A percentile compares a stretch with the other conserved stretches of the same genome.
phyloP scores from a whole-genome alignment of 2,888 invertebrate genomes.

The Eueremaeus valkanovi region DNA sequence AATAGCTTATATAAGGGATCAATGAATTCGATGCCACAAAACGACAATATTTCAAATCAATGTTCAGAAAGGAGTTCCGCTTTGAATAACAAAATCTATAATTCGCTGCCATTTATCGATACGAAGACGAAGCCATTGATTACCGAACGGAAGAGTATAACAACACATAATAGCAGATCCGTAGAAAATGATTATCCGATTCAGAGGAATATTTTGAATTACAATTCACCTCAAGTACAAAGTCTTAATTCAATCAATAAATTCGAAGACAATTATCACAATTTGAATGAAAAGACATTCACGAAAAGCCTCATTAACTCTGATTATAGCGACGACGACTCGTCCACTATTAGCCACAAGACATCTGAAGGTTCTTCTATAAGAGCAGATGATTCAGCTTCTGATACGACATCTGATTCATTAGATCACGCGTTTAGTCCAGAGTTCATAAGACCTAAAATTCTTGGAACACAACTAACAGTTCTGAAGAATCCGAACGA shows the following conservation, averaged over 20 bases:
- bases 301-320: background rate
- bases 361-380: constrained; percentile 1
- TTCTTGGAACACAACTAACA: constrained; percentile 45
- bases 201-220: background rate
- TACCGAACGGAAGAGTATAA: background rate
- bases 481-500: constrained; percentile 43
- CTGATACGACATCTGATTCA: constrained; percentile 19
- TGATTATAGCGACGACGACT: constrained; percentile 29
- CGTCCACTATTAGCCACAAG: constrained; percentile 15
- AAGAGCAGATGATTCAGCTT: constrained; percentile 26
- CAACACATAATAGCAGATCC: background rate
- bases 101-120: background rate
- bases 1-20: background rate
- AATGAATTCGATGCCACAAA: background rate
- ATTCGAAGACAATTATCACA: background rate
- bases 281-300: background rate
- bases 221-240: background rate
- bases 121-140: background rate
- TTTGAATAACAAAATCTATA: background rate
- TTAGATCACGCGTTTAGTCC: background rate
- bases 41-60: background rate
- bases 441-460: constrained; percentile 22
- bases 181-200: background rate
- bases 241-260: background rate
- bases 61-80: background rate